Conservation (phyloP, 2,113 vertebrate species). For the Picathartes gymnocephalus region DNA sequence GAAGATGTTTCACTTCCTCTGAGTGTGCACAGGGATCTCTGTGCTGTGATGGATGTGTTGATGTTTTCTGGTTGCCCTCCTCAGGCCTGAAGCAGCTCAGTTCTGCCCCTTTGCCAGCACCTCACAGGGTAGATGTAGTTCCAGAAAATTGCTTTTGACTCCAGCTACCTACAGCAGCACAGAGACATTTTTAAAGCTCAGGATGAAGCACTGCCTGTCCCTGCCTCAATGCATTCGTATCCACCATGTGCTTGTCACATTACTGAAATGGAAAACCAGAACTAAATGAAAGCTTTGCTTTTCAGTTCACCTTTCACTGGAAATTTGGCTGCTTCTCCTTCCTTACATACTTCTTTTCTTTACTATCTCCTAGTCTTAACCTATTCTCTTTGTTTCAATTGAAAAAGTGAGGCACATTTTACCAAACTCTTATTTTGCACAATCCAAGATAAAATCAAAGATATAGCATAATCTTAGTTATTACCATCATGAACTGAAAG, state of each 20-base stretch:
- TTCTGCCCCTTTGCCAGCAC: neutral
- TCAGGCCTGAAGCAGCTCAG: neutral
- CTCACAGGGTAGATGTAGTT: neutral
- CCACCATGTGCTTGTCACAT: neutral
- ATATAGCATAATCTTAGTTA: neutral
- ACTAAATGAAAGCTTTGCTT: neutral
- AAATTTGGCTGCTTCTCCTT: neutral
- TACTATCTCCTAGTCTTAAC: neutral
- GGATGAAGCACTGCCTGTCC: neutral
- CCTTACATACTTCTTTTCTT: neutral
- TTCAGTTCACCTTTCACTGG: neutral
- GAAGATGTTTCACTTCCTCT: neutral
- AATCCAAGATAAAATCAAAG: neutral
- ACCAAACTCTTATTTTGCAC: neutral
- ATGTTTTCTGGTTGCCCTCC: neutral
- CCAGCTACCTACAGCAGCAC: neutral
- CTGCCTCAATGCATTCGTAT: rapidly evolving
- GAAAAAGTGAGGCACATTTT: neutral
- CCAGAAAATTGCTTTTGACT: neutral
- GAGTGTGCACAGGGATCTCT: neutral
- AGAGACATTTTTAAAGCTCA: neutral
- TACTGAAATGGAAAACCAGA: neutral
- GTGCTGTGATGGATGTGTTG: neutral
- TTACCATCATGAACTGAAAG: neutral
- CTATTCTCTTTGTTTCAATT: neutral